Evolutionary conservation across 2,797 vertebrate genomes (phyloP).

Genomic region (Ctenosaura bakeri): DNA sequence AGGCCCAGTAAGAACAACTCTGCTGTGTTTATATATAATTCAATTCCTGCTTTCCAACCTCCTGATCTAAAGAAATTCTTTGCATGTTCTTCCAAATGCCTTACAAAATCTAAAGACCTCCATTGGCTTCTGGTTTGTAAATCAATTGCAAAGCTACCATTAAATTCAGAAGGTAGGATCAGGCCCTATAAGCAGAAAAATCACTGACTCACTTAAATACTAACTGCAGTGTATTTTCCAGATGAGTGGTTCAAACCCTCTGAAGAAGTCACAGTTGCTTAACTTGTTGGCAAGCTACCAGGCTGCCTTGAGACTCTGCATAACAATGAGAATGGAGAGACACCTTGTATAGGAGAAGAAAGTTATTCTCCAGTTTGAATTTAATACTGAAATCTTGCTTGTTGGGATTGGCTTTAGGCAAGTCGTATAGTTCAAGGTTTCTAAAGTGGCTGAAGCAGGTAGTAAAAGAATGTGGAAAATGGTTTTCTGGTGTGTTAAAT

Average conservation of each 20-base stretch:
- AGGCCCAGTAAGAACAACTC: slow-evolving; percentile 40
- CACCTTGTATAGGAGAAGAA: not conserved
- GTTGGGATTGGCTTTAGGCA: slow-evolving; percentile 29
- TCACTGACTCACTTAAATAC: slow-evolving; percentile 39
- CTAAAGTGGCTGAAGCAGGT: slow-evolving; percentile 21
- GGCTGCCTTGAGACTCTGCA: not conserved
- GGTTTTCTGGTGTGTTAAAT: slow-evolving; percentile 17
- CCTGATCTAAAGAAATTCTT: slow-evolving; percentile 31
- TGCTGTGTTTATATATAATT: not conserved
- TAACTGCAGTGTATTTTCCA: slow-evolving; percentile 26
- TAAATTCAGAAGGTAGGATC: slow-evolving; percentile 54
- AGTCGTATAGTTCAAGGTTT: slow-evolving; percentile 24
- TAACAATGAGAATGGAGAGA: slow-evolving; percentile 31
- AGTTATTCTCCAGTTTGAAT: not conserved
- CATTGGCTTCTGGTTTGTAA: slow-evolving; percentile 13
- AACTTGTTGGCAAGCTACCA: slow-evolving; percentile 25
- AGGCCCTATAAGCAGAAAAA: not conserved
- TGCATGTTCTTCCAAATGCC: not conserved
- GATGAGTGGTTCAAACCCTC: slow-evolving; percentile 10
- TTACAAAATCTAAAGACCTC: slow-evolving; percentile 48
- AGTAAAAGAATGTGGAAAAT: slow-evolving; percentile 10
- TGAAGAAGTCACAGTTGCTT: slow-evolving; percentile 43
- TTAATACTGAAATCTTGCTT: slow-evolving; percentile 23
- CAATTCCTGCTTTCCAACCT: slow-evolving; percentile 48
- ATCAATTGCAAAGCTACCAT: slow-evolving; percentile 26